These are phyloP conservation scores for Mellivora capensis DNA, from an alignment of 2,113 vertebrate species.

Conservation along the genomic window DNA sequence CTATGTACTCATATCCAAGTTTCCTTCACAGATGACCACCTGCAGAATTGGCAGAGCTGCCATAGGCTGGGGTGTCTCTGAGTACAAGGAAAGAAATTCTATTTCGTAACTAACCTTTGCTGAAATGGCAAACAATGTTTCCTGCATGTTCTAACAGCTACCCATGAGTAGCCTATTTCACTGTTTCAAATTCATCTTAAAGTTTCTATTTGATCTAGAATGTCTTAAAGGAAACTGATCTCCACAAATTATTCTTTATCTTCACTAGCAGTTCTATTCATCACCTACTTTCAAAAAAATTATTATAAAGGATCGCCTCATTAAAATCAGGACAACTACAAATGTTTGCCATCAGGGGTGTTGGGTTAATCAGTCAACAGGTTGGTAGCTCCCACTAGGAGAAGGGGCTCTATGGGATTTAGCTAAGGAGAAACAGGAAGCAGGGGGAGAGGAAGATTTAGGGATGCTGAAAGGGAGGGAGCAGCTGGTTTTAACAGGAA, in stretches of 20 bases:
- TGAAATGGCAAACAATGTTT: background rate
- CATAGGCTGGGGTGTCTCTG: background rate
- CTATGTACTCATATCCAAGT: background rate
- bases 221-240: background rate
- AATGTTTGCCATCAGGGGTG: background rate
- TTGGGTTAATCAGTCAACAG: background rate
- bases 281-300: background rate
- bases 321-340: slow-evolving; percentile 21
- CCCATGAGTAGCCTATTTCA: background rate
- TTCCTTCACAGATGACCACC: background rate
- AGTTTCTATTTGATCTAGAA: background rate
- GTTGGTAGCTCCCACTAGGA: background rate
- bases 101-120: background rate
- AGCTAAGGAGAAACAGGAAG: background rate
- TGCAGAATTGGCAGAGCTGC: background rate
- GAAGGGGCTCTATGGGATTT: background rate
- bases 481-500: background rate
- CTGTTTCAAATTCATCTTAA: background rate
- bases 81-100: background rate
- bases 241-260: background rate
- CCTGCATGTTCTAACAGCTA: background rate
- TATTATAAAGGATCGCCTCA: background rate
- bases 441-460: background rate
- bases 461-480: background rate
- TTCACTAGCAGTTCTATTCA: background rate